Evolutionary conservation across 1,140 invertebrate genomes (phyloP), one percentile per base, ranked within the genome.

Genomic region (Aricia agestis): DNA sequence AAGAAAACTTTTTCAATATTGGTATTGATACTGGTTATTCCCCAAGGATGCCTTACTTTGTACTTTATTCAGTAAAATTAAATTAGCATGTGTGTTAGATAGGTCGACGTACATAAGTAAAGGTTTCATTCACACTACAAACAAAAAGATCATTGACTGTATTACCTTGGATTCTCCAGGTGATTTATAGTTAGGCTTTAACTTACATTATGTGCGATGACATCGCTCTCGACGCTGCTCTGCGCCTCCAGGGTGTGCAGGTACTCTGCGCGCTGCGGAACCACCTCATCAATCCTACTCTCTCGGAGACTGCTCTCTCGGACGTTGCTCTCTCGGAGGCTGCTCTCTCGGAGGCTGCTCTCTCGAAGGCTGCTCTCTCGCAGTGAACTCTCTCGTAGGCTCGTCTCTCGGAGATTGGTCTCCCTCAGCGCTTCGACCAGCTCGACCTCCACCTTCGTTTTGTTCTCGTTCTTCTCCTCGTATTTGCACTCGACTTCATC

Each of bases 191-290:
- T 66, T 36, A 4, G 66, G 5, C 4, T n/a, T 6, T 66, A 66
- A 78, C 83, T 87, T 76, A 92, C 91, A 84, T 92, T 92, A 78
- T 92, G 91, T 10, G 84, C 89, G 36, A 92, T 88, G 59, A 90
- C 90, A 82, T 92, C 91, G 65, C 91, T 92, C 57, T 92, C 91
- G 5, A 92, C 84, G 68, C 91, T 92, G 78, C 91, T 92, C 77
- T 92, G 91, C 6, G 89, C 87, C 52, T 92, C 87, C 32, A 92
- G 76, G 0, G 91, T 86, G 72, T 92, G 90, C 3, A 92, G 87
- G 70, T 92, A 92, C 11, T 88, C 88, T 6, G 87, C 78, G 6
- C 84, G 80, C 41, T 87, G 82, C 1, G 89, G 80, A n/a, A 83
- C 78, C 19, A 92, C 82, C 32, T 90, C 85, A 66, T 91, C 90